Percentiles rank a stretch among this genome's conserved stretches.
These are phyloP conservation scores for Chamaea fasciata DNA, from an alignment of 2,113 vertebrate genomes.

Conservation along the genomic window DNA sequence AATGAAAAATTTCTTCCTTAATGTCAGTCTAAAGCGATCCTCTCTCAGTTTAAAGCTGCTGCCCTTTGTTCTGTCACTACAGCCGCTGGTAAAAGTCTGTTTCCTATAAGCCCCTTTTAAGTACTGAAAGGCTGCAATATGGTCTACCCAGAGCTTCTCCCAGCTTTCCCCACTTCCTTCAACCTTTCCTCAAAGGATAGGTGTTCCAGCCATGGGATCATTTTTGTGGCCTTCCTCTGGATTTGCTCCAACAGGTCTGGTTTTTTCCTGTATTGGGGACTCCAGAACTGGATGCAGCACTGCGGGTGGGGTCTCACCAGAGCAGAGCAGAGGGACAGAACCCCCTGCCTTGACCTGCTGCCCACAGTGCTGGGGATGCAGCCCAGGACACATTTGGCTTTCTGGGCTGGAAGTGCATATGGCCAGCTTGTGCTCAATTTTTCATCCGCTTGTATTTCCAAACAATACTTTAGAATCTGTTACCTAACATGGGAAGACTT, in stretches of 20 bases:
- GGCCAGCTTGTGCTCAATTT: not conserved
- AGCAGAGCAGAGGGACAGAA: not conserved
- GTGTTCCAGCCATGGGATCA: not conserved
- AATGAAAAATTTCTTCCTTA: not conserved
- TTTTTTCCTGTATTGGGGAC: fast-evolving
- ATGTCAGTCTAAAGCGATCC: not conserved
- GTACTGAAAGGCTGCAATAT: fast-evolving
- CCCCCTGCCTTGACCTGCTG: fast-evolving
- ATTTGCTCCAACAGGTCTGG: fast-evolving
- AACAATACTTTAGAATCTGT: not conserved
- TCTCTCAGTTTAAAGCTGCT: not conserved
- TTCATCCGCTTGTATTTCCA: not conserved
- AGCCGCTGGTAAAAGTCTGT: not conserved
- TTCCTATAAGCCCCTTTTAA: not conserved
- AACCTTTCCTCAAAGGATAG: not conserved
- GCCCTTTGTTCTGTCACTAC: not conserved
- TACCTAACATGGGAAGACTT: not conserved
- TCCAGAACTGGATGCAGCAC: not conserved
- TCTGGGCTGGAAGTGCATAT: fast-evolving
- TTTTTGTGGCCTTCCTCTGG: not conserved
- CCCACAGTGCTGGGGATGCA: fast-evolving
- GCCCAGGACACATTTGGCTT: not conserved
- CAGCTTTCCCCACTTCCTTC: not conserved
- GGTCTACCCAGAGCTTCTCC: not conserved
- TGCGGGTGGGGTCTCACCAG: not conserved